These are phyloP conservation scores for Setipinna tenuifilis DNA, from an alignment of 2,797 vertebrate genomes.

Conservation along the genomic window DNA sequence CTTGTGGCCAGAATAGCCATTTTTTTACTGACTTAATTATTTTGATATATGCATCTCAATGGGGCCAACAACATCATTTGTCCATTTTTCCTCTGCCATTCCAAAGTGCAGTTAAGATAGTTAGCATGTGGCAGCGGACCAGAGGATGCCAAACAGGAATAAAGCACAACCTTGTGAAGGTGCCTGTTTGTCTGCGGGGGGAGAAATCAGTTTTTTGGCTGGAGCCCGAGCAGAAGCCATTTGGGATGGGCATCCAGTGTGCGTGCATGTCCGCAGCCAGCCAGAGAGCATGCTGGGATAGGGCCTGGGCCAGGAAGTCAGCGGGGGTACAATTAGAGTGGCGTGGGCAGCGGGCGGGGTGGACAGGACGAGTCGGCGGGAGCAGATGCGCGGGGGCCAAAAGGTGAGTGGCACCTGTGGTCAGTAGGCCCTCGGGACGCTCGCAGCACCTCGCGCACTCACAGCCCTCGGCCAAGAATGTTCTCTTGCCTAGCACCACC, in stretches of 20 bases:
- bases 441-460: not conserved
- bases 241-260: not conserved
- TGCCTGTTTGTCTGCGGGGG: not conserved
- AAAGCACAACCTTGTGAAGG: not conserved
- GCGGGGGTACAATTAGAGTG: conserved; percentile 45
- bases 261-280: not conserved
- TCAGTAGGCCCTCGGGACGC: conserved; percentile 29
- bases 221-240: not conserved
- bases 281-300: conserved; percentile 18
- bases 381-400: conserved; percentile 32
- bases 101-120: not conserved
- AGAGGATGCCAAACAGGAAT: not conserved
- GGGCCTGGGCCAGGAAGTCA: conserved; percentile 36
- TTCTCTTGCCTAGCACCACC: not conserved
- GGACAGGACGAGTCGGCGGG: conserved; percentile 38
- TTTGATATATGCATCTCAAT: not conserved
- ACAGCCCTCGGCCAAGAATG: not conserved
- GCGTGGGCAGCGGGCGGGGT: not conserved
- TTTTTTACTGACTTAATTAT: not conserved
- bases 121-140: not conserved
- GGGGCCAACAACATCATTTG: not conserved
- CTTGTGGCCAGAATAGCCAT: not conserved
- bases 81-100: not conserved
- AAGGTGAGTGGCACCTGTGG: conserved; percentile 42
- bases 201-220: not conserved